phyloP scores from a whole-genome alignment of 2,888 invertebrate genomes.

The Ochropleura leucogaster region DNA sequence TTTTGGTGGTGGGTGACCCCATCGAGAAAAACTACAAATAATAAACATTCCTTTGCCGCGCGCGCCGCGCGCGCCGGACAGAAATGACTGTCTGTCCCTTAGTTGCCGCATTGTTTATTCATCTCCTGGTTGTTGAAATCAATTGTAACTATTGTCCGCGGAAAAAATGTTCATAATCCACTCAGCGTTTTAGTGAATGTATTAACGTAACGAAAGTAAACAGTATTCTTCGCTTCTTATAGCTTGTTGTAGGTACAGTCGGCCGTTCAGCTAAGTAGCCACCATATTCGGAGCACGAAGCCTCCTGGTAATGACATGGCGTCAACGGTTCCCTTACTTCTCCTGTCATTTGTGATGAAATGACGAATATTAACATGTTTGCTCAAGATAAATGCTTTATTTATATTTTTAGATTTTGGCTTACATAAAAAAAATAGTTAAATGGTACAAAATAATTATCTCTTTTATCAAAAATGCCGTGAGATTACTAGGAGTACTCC shows the following conservation, averaged over 20 bases:
- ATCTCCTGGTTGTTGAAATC: neutral
- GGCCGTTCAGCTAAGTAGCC: constrained; percentile 58
- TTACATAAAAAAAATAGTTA: neutral
- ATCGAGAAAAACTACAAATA: neutral
- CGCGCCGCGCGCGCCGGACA: neutral
- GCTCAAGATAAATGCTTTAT: constrained; percentile 14
- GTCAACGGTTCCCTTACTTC: constrained; percentile 50
- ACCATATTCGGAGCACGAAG: constrained; percentile 55
- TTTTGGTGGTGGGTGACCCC: neutral
- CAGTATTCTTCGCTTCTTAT: constrained; percentile 20
- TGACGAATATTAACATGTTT: constrained; percentile 36
- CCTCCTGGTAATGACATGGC: constrained; percentile 55
- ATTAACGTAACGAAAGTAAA: constrained; percentile 18
- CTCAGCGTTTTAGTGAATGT: neutral
- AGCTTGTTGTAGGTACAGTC: constrained; percentile 32
- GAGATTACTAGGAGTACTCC: too few species aligned
- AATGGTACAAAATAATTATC: neutral
- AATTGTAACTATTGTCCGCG: neutral
- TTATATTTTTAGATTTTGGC: neutral
- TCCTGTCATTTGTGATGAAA: constrained; percentile 52
- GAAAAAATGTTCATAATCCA: neutral
- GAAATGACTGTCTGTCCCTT: neutral
- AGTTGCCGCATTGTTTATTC: neutral
- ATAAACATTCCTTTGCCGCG: too few species aligned
- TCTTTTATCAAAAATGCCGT: neutral